These are phyloP conservation scores for Cerastis leucographa DNA, from an alignment of 2,888 invertebrate species.

Conservation along the genomic window DNA sequence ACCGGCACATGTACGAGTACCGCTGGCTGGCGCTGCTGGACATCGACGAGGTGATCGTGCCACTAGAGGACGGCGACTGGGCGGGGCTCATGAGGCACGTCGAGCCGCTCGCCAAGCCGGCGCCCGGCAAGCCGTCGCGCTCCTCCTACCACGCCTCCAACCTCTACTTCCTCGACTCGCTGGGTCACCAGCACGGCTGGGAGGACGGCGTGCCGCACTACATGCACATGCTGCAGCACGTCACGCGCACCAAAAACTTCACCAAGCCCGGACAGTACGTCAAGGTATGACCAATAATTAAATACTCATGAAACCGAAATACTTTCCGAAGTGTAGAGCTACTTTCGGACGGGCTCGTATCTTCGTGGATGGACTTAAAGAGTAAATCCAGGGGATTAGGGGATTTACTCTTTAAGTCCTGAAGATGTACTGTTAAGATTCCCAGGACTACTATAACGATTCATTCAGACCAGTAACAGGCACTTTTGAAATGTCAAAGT, in stretches of 20 bases:
- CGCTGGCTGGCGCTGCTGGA: conserved; percentile 97
- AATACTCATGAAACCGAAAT: not conserved
- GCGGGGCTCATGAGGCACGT: conserved; percentile 94
- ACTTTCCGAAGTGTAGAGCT: not conserved
- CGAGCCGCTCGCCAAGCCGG: conserved; percentile 91
- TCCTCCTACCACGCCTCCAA: conserved; percentile 97
- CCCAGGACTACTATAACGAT: too few species aligned
- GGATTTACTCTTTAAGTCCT: too few species aligned
- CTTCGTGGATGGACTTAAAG: not conserved
- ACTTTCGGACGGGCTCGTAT: not conserved
- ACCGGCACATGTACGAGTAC: conserved; percentile 97
- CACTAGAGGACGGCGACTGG: conserved; percentile 94
- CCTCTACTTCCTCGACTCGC: conserved; percentile 97
- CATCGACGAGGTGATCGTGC: conserved; percentile 98
- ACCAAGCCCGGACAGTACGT: conserved; percentile 98
- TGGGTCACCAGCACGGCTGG: conserved; percentile 94
- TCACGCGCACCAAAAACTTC: conserved; percentile 96
- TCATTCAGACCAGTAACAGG: not conserved
- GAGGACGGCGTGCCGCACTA: conserved; percentile 95
- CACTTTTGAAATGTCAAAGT: not conserved
- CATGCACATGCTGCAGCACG: conserved; percentile 98
- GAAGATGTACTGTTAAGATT: too few species aligned
- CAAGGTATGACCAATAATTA: conserved; percentile 88
- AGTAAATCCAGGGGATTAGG: too few species aligned
- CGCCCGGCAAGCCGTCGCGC: conserved; percentile 88